Base-by-base conservation (phyloP, 2,797 vertebrate species). In the Spondyliosoma cantharus region DNA sequence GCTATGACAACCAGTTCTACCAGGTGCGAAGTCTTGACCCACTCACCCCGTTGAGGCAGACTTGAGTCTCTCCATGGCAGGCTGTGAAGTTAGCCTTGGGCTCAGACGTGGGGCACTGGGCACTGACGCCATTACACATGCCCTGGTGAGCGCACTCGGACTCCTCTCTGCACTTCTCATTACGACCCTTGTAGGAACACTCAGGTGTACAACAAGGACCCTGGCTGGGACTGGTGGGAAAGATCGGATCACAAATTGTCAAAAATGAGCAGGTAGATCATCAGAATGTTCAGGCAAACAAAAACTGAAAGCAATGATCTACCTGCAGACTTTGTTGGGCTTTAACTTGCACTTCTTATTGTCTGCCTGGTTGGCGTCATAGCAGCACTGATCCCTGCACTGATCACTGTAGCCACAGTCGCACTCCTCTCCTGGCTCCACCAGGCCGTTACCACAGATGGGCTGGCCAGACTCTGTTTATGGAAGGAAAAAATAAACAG, bases 361-460 rank as follows among this genome's bases (percentile, higher is more conserved):
- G 86, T 98, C 97, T 0, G 95, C 62, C 76, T 98, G 96, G 93
- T 99, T 98, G 63, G 98, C 98, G 15, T 98, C 96, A 0, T 96
- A 97, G 92, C 98, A 99, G 89, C 98, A 99, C 3, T 94, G 93
- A 67, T 99, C 98, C 82, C 93, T 96, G 91, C 98, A 99, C 85
- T 99, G 98, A 86, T 99, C 98, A 7, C 95, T 97, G 91, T 99
- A 99, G 27, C 98, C 98, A 74, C 98, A 99, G 79, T 99, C 98
- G 67, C 98, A 99, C 86, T 99, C 93, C 84, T 99, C 98, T 25
- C 97, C 97, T n/a, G 95, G 95, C 87, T 99, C 98, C 53, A 99
- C 98, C 89, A 99, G 93, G 19, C 97, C 98, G 22, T 99, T 99
- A 7, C 98, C 98, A 90, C 98, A 99, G 89, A 99, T 99, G 60